A percentile compares a stretch with the other conserved stretches of the same genome.
Evolutionary conservation across 2,113 vertebrate genomes (phyloP).

Genomic region (Protobothrops flavoviridis): DNA sequence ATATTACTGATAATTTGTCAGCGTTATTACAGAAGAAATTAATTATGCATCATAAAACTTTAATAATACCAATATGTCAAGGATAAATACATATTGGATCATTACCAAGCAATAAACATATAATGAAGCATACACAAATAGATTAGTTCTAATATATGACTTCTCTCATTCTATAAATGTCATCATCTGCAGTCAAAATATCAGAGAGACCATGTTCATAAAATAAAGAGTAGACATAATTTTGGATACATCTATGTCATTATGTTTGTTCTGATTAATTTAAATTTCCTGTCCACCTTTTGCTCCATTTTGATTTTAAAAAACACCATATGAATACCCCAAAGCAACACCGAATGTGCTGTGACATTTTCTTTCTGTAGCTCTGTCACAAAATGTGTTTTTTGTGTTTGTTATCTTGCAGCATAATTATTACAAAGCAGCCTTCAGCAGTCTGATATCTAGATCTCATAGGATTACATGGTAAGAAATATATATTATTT

Average conservation of each 20-base stretch:
- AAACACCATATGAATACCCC: not conserved
- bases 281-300: not conserved
- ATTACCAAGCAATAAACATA: slow-evolving; percentile 14
- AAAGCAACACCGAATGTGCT: not conserved
- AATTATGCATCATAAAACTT: slow-evolving; percentile 25
- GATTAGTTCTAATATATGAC: slow-evolving; percentile 5
- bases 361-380: not conserved
- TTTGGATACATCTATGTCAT: not conserved
- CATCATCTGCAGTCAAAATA: not conserved
- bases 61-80: slow-evolving; percentile 22
- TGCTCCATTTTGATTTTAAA: not conserved
- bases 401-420: not conserved
- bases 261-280: not conserved
- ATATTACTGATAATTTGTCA: slow-evolving; percentile 17
- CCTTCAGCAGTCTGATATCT: not conserved
- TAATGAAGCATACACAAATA: slow-evolving; percentile 23
- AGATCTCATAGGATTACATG: not conserved
- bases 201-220: not conserved
- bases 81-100: slow-evolving; percentile 18
- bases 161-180: slow-evolving; percentile 12
- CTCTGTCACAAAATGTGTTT: not conserved
- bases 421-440: not conserved
- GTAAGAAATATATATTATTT: not conserved
- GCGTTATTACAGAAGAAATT: slow-evolving; percentile 14
- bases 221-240: not conserved